Evolutionary conservation across 2,113 vertebrate genomes (phyloP).

Genomic region (Prolemur simus): DNA sequence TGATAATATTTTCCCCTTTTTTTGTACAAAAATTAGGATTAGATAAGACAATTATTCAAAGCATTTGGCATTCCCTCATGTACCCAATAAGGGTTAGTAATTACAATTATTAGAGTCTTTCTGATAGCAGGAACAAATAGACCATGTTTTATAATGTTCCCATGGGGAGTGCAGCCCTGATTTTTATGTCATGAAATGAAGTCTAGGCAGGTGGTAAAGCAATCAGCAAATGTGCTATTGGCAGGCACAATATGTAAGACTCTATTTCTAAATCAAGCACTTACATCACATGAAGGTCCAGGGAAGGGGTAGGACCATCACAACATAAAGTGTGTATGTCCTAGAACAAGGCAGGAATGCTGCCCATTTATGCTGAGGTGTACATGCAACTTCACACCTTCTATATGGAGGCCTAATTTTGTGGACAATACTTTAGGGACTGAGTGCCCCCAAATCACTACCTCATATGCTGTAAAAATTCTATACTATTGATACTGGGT

Average conservation of each 20-base stretch:
- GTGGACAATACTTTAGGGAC: background rate
- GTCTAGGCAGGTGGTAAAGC: background rate
- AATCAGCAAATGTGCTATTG: background rate
- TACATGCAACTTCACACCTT: background rate
- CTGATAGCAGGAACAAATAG: background rate
- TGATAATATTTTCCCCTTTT: background rate
- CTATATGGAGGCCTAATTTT: background rate
- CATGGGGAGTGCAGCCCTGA: background rate
- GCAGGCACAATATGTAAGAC: background rate
- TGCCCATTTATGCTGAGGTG: background rate
- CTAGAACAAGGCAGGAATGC: background rate
- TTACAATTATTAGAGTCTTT: background rate
- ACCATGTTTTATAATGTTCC: background rate
- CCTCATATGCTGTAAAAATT: background rate
- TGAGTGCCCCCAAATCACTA: background rate
- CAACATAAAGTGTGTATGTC: fast-evolving
- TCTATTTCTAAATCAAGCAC: background rate
- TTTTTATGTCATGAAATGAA: background rate
- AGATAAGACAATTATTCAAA: background rate
- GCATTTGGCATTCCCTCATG: background rate
- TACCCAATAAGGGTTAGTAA: background rate
- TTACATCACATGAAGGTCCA: background rate
- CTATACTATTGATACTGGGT: background rate
- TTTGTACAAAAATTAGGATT: background rate
- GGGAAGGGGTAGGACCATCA: background rate